Conservation (phyloP, 2,888 invertebrate genomes). For the Acutogordius australiensis region DNA sequence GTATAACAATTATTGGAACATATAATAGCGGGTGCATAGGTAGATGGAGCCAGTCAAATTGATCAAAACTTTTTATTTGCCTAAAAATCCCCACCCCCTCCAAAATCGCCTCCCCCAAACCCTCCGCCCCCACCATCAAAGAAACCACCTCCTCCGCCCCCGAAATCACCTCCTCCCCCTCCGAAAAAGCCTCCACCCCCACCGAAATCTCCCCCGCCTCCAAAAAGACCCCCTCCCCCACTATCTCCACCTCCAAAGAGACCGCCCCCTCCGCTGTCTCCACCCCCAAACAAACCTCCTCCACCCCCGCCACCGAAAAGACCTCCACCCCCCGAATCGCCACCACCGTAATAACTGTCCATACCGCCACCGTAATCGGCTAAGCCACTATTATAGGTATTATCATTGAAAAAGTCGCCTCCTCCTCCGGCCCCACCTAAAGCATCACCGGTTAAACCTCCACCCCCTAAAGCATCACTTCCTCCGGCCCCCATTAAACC, state of each 20-base stretch:
- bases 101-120: slow-evolving; percentile 14
- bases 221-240: slow-evolving; percentile 29
- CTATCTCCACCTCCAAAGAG: slow-evolving; percentile 22
- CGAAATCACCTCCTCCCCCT: no score
- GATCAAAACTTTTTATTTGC: no score
- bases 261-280: slow-evolving; percentile 23
- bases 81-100: slow-evolving; percentile 19
- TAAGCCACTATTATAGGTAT: background rate
- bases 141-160: slow-evolving; percentile 13
- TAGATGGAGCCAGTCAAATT: no score
- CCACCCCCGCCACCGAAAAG: slow-evolving; percentile 24
- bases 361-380: slow-evolving; percentile 12
- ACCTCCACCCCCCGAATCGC: slow-evolving; percentile 19
- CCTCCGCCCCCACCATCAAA: slow-evolving; percentile 14
- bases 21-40: no score
- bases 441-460: background rate
- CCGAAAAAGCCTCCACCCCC: slow-evolving; percentile 40
- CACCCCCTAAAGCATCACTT: background rate
- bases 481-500: background rate
- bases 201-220: slow-evolving; percentile 31
- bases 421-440: background rate
- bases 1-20: no score
- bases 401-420: background rate
- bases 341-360: slow-evolving; percentile 21
- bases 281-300: slow-evolving; percentile 21